Evolutionary conservation across 2,888 invertebrate genomes (phyloP), one percentile per base, ranked within the genome.

Genomic region (Drosophila suboccidentalis): DNA sequence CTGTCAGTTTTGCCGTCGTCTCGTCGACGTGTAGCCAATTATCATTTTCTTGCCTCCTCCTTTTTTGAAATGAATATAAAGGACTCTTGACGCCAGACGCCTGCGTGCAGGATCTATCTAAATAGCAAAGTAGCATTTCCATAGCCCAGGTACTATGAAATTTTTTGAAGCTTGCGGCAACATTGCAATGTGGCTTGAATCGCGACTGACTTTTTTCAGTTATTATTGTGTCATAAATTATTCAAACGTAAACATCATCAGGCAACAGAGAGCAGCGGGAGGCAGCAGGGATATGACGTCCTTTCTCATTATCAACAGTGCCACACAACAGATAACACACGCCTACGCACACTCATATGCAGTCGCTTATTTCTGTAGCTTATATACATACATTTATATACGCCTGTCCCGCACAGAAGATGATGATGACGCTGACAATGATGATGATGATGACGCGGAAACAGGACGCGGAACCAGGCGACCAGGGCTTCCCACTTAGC

Each of bases 211-310:
- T 62, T 76, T 60, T 22, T 22, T 34, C 34, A 65, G 60, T 65
- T 83, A 69, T 80, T 89, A 82, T 87, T 89, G 83, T 83, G 81
- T 86, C 87, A 91, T 91, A 91, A 92, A 91, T 91, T 91, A 92
- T 92, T 92, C 90, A 92, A 87, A 87, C 82, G 87, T 82, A 88
- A 92, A 91, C 90, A 91, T 91, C 87, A 91, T 90, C 91, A 91
- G 78, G 80, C 74, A 51, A 59, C 53, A 66, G 58, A 60, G 38
- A 26, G 68, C 65, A 63, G 59, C 59, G 26, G 49, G 29, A 55
- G 63, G 58, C 54, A 68, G 71, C 22, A 55, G 59, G 54, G 47
- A 51, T 41, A 39, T 49, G 58, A 36, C 60, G 54, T 75, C 39
- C 64, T 65, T 85, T 69, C 89, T 84, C 84, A 84, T 84, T 84